Conservation (phyloP, 2,113 vertebrate species). For the Propithecus coquereli region DNA sequence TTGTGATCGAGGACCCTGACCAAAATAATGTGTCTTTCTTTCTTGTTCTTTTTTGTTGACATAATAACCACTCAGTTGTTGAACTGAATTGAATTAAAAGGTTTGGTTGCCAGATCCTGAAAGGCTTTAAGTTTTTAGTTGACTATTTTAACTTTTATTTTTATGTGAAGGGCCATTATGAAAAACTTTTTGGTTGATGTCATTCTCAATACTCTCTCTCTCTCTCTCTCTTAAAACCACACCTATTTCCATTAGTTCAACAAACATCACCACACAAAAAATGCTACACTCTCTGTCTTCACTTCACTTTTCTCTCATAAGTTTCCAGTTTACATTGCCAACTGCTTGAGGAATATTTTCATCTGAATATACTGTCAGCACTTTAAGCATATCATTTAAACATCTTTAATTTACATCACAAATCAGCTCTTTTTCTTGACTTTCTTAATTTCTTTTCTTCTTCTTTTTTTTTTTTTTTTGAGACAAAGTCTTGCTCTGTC, state of each 20-base stretch:
- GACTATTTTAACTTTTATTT: neutral
- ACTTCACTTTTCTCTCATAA: neutral
- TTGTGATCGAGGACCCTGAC: conserved; percentile 7
- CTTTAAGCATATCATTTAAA: neutral
- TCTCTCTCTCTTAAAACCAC: neutral
- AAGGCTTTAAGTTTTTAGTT: neutral
- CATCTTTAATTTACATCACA: neutral
- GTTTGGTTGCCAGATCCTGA: neutral
- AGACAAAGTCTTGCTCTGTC: too few species aligned
- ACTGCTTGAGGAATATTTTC: neutral
- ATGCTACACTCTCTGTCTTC: neutral
- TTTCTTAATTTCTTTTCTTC: neutral
- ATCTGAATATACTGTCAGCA: neutral
- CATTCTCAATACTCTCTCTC: neutral
- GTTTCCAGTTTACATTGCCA: neutral
- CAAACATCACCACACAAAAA: neutral
- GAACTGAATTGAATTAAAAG: neutral
- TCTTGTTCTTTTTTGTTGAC: neutral
- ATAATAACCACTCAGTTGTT: conserved; percentile 14
- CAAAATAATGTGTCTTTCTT: conserved; percentile 26
- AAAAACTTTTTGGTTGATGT: neutral
- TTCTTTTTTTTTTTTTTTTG: too few species aligned
- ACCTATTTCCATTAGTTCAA: neutral
- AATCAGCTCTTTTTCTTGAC: neutral
- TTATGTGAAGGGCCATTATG: neutral